These are phyloP conservation scores for Gallinago nigripennis DNA, from an alignment of 2,797 vertebrate genomes.

Conservation along the genomic window DNA sequence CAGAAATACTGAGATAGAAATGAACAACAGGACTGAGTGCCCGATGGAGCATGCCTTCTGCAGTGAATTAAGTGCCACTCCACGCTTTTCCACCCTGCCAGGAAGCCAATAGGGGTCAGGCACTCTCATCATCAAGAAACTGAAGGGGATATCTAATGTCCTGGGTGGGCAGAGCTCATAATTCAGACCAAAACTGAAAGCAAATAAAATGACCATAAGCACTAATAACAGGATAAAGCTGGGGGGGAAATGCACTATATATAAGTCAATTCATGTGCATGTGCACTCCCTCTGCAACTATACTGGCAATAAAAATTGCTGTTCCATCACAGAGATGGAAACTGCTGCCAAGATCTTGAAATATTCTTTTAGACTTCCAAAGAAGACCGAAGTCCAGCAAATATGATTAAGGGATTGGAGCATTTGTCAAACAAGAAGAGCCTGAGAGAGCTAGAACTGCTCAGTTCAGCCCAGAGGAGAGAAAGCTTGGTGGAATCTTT, in stretches of 20 bases:
- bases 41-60: background rate
- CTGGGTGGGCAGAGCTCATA: background rate
- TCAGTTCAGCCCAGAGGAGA: background rate
- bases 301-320: background rate
- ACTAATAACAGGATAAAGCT: background rate
- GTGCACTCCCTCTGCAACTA: background rate
- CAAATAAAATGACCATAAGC: background rate
- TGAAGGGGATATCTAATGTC: background rate
- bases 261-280: background rate
- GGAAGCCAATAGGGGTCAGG: background rate
- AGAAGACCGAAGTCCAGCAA: background rate
- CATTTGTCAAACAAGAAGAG: background rate
- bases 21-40: background rate
- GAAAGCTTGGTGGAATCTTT: background rate
- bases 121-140: background rate
- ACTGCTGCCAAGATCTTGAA: background rate
- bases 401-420: background rate
- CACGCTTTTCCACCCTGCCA: background rate
- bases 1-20: background rate
- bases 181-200: background rate
- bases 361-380: background rate
- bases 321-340: background rate
- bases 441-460: background rate
- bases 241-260: accelerated
- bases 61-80: constrained; percentile 7